Conservation (phyloP, 2,797 vertebrate genomes). For the Peromyscus attwateri region DNA sequence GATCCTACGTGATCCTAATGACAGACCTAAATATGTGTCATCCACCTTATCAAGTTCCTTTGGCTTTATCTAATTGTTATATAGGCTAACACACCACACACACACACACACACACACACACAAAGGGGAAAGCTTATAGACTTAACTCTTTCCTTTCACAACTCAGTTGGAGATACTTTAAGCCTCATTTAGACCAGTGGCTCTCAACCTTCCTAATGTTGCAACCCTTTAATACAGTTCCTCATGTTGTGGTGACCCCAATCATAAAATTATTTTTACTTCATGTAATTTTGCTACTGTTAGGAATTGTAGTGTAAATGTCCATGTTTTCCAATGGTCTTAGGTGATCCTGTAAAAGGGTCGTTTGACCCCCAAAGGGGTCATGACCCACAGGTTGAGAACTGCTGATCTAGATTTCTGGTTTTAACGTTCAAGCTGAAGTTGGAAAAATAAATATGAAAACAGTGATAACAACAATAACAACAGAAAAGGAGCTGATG, state of each 20-base stretch:
- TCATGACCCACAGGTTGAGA: not conserved
- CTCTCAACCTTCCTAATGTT: not conserved
- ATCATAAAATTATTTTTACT: not conserved
- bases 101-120: not conserved
- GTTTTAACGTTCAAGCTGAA: constrained; percentile 45
- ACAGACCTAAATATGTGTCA: not conserved
- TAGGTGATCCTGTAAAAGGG: too few species aligned
- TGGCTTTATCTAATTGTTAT: constrained; percentile 10
- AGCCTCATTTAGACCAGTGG: not conserved
- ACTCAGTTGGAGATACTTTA: constrained; percentile 34
- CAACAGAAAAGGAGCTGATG: not conserved
- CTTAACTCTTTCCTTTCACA: not conserved
- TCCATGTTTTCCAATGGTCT: not conserved
- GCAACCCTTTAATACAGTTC: not conserved
- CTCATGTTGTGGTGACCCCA: not conserved
- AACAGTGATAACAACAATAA: not conserved
- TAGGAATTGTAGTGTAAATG: not conserved
- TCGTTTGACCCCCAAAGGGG: not conserved
- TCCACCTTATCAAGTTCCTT: not conserved
- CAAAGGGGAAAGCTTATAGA: not conserved
- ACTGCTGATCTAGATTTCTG: not conserved
- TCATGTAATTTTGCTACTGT: too few species aligned
- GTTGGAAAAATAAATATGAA: constrained; percentile 37
- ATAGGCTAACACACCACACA: not conserved
- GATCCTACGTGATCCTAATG: not conserved